phyloP scores from a whole-genome alignment of 1,140 invertebrate species.

The Samia ricini region DNA sequence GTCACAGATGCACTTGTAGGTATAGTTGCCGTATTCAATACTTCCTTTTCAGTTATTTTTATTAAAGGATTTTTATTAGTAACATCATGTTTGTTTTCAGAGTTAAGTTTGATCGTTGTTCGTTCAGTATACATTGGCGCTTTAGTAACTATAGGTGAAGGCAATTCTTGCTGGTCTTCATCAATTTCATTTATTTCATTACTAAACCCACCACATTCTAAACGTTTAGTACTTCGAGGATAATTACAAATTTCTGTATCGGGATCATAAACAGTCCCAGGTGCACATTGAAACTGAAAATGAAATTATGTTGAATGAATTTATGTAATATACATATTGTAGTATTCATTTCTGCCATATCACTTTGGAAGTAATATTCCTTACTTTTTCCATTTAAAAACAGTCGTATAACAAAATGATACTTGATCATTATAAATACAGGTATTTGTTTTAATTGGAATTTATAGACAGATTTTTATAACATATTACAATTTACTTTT shows the following conservation, averaged over 20 bases:
- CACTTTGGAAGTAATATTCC: no score
- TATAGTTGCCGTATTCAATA: background rate
- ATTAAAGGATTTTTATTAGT: background rate
- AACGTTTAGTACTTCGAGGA: slow-evolving; percentile 79
- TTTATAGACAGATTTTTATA: no score
- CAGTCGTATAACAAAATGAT: no score
- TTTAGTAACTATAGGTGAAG: slow-evolving; percentile 48
- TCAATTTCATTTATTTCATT: slow-evolving; percentile 53
- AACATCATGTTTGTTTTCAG: background rate
- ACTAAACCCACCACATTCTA: slow-evolving; percentile 71
- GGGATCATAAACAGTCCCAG: slow-evolving; percentile 85
- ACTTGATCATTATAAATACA: no score
- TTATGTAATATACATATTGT: background rate
- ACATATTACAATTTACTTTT: no score
- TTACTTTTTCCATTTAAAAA: no score
- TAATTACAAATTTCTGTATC: slow-evolving; percentile 82
- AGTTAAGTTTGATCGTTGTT: background rate
- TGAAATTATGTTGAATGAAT: background rate
- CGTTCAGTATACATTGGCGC: slow-evolving; percentile 12
- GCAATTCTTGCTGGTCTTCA: slow-evolving; percentile 37
- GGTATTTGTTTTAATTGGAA: no score
- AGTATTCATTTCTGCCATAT: no score
- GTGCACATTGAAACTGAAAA: slow-evolving; percentile 83
- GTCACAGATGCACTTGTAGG: background rate
- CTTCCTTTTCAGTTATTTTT: background rate